Conservation (phyloP, 2,888 invertebrate species). For the Abrostola triplasia region DNA sequence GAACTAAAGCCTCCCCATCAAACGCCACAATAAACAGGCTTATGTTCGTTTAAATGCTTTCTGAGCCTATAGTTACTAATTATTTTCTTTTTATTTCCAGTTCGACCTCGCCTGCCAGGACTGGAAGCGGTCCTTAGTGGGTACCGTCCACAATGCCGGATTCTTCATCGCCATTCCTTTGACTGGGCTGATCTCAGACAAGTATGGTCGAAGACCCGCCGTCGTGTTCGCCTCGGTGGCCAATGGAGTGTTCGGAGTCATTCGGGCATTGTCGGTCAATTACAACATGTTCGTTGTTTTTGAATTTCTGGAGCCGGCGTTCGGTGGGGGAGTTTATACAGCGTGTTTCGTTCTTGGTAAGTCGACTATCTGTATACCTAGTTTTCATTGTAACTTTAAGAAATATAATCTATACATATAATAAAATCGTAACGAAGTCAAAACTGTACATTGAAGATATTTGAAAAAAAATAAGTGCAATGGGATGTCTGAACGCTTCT, state of each 20-base stretch:
- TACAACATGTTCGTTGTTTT: constrained; percentile 89
- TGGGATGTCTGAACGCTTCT: too few species aligned
- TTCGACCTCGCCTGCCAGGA: constrained; percentile 90
- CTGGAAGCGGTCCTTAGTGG: constrained; percentile 93
- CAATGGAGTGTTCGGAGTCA: constrained; percentile 87
- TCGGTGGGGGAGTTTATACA: constrained; percentile 88
- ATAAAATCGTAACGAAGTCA: too few species aligned
- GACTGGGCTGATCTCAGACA: constrained; percentile 92
- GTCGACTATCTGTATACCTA: constrained; percentile 37
- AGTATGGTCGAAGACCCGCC: constrained; percentile 90
- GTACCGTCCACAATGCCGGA: constrained; percentile 92
- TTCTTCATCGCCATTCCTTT: constrained; percentile 92
- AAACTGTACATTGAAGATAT: too few species aligned
- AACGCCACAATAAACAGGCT: not conserved
- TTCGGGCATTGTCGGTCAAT: constrained; percentile 87
- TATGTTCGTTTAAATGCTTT: not conserved
- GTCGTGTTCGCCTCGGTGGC: constrained; percentile 88
- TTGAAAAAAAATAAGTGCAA: too few species aligned
- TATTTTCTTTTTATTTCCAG: constrained; percentile 76
- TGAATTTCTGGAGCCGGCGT: constrained; percentile 89
- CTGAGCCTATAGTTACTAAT: not conserved
- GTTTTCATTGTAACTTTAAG: too few species aligned
- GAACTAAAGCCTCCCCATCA: too few species aligned
- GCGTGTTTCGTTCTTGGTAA: constrained; percentile 90
- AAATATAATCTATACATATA: too few species aligned